Percentiles rank a stretch among this genome's conserved stretches.
These are phyloP conservation scores for Lottia scabra DNA, from an alignment of 2,888 invertebrate genomes.

Conservation along the genomic window DNA sequence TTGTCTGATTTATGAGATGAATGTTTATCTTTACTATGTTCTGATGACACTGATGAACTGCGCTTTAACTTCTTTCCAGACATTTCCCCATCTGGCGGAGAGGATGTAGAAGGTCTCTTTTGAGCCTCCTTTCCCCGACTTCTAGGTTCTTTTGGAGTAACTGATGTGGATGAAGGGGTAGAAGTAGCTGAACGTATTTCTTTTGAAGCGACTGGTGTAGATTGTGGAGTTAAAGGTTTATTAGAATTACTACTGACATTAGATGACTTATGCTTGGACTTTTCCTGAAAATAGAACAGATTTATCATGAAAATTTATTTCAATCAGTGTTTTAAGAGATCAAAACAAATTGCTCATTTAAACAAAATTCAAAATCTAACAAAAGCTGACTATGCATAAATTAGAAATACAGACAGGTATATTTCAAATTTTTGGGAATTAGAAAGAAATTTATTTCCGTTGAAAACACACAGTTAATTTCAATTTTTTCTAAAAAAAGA, in stretches of 20 bases:
- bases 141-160: conserved; percentile 18
- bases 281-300: conserved; percentile 25
- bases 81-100: conserved; percentile 17
- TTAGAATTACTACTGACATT: not conserved
- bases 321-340: no score
- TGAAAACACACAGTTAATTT: no score
- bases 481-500: no score
- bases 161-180: conserved; percentile 18
- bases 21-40: conserved; percentile 27
- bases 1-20: conserved; percentile 21
- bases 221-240: conserved; percentile 4
- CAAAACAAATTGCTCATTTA: no score
- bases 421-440: no score
- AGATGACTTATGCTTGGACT: conserved; percentile 18
- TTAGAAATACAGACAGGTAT: no score
- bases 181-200: conserved; percentile 19
- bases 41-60: conserved; percentile 16
- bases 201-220: conserved; percentile 19
- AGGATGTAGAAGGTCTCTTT: conserved; percentile 22
- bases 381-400: no score
- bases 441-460: no score
- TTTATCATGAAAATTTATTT: no score
- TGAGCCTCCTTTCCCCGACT: conserved; percentile 13
- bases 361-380: no score
- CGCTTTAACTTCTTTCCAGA: conserved; percentile 38